phyloP scores from a whole-genome alignment of 2,888 invertebrate species.

The Agelastica alni region DNA sequence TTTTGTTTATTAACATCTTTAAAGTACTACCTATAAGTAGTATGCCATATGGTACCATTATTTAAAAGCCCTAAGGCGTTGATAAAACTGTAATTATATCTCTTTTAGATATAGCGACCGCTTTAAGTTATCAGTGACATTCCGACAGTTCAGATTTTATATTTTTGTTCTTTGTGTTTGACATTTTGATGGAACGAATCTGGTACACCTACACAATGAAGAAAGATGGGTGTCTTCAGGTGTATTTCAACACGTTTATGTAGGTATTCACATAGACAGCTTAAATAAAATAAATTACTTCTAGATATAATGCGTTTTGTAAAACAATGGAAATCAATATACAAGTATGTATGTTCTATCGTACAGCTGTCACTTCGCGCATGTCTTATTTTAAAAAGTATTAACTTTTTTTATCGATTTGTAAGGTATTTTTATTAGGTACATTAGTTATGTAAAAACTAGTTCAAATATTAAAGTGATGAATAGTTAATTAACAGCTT shows the following conservation, averaged over 20 bases:
- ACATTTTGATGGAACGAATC: background rate
- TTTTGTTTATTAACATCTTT: conserved; percentile 1
- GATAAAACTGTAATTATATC: conserved; percentile 11
- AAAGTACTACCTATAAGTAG: conserved; percentile 4
- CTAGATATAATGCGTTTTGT: too few relatives aligned
- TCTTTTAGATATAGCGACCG: background rate
- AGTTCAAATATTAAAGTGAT: too few relatives aligned
- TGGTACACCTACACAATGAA: conserved; percentile 1
- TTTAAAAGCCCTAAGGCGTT: conserved; percentile 1
- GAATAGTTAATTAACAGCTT: too few relatives aligned
- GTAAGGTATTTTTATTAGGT: too few relatives aligned
- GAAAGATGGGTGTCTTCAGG: background rate
- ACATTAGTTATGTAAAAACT: too few relatives aligned
- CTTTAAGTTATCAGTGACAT: conserved; percentile 10
- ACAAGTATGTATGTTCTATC: too few relatives aligned
- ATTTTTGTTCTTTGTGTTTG: conserved; percentile 2
- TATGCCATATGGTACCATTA: conserved; percentile 9
- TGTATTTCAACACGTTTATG: background rate
- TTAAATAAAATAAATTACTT: too few relatives aligned
- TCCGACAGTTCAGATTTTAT: conserved; percentile 2
- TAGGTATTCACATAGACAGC: too few relatives aligned
- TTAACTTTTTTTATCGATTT: too few relatives aligned
- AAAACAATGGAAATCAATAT: too few relatives aligned
- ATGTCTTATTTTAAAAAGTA: too few relatives aligned
- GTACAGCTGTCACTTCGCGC: too few relatives aligned